A percentile compares a stretch with the other conserved stretches of the same genome.
Conservation (phyloP, 2,888 invertebrate species). For the Stenotaenia linearis region DNA sequence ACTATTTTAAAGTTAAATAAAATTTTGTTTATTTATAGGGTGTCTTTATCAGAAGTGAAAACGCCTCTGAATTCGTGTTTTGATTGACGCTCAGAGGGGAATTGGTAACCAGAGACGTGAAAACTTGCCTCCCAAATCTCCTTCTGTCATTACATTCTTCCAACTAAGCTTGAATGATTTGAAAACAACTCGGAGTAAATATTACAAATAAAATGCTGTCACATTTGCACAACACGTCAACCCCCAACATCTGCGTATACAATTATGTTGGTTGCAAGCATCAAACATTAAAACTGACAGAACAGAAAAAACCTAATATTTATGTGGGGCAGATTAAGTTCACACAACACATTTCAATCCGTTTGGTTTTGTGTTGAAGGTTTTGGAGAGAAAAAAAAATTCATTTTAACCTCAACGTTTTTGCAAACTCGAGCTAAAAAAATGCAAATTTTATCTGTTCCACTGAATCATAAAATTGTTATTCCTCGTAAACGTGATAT, state of each 20-base stretch:
- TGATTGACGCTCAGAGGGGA: neutral
- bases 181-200: neutral
- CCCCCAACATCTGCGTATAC: neutral
- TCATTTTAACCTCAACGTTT: neutral
- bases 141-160: neutral
- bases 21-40: no score
- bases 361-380: no score
- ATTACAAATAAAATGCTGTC: neutral
- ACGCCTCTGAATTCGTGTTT: neutral
- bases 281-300: neutral
- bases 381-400: neutral
- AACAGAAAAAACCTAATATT: neutral
- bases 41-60: constrained; percentile 8
- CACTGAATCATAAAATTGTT: constrained; percentile 8
- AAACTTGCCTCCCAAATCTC: constrained; percentile 16
- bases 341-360: neutral
- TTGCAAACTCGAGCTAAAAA: neutral
- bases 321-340: neutral
- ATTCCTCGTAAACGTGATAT: neutral
- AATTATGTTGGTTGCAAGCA: neutral
- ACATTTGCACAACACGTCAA: neutral
- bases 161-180: neutral
- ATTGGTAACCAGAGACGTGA: neutral
- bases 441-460: neutral
- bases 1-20: no score